A percentile compares a stretch with the other conserved stretches of the same genome.
phyloP scores from a whole-genome alignment of 2,888 invertebrate genomes.

The Xanthorhoe designata region DNA sequence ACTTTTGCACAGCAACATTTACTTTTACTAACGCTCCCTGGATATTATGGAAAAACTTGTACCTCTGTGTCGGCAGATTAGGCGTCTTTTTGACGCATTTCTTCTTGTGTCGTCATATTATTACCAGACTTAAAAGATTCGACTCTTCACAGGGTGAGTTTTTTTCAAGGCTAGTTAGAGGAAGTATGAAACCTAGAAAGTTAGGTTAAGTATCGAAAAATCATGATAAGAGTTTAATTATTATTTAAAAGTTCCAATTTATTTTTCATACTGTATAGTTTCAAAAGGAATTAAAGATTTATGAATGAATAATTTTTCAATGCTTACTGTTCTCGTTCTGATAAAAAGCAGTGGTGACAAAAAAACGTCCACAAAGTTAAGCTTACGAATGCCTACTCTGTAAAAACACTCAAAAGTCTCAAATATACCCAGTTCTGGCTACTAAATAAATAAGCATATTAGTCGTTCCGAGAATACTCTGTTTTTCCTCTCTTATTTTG shows the following conservation, averaged over 20 bases:
- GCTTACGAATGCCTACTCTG: not conserved
- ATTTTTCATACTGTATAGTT: too few relatives aligned
- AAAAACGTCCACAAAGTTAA: not conserved
- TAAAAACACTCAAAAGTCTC: not conserved
- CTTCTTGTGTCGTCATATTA: not conserved
- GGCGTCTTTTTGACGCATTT: not conserved
- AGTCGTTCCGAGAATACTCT: not conserved
- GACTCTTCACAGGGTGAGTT: too few relatives aligned
- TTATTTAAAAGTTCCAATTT: too few relatives aligned
- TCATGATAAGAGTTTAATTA: too few relatives aligned
- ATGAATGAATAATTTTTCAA: too few relatives aligned
- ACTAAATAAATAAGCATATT: too few relatives aligned
- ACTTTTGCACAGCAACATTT: conserved; percentile 4
- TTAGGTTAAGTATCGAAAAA: too few relatives aligned
- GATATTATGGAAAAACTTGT: conserved; percentile 2
- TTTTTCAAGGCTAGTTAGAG: too few relatives aligned
- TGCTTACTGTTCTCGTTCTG: not conserved
- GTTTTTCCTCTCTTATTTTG: not conserved
- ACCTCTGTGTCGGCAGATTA: not conserved
- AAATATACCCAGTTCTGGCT: not conserved
- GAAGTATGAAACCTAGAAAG: too few relatives aligned
- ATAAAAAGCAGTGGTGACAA: not conserved
- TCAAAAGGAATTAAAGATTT: too few relatives aligned
- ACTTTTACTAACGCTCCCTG: conserved; percentile 8
- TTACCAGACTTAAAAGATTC: not conserved